These are phyloP conservation scores for Coronaproctus castanopsis DNA, from an alignment of 2,888 invertebrate genomes.

Conservation along the genomic window DNA sequence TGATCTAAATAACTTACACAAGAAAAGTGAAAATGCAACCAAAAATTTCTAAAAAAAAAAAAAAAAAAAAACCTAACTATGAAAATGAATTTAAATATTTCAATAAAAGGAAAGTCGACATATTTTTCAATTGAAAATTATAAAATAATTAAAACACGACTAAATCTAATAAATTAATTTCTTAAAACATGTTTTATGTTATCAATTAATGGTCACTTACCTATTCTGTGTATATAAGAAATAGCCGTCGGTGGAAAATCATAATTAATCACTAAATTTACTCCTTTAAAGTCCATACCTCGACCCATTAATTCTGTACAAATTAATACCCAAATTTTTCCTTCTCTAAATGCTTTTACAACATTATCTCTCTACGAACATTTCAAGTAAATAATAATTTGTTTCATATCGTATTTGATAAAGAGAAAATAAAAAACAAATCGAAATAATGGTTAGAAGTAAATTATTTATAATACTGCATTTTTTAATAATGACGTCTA, in stretches of 20 bases:
- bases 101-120: too few relatives aligned
- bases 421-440: conserved; percentile 4
- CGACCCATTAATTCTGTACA: conserved; percentile 94
- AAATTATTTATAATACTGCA: neutral
- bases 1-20: too few relatives aligned
- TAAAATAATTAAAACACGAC: too few relatives aligned
- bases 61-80: too few relatives aligned
- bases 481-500: conserved; percentile 1
- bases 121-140: too few relatives aligned
- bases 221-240: conserved; percentile 73
- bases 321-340: conserved; percentile 85
- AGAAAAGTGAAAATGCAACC: too few relatives aligned
- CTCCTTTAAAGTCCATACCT: conserved; percentile 90
- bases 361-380: conserved; percentile 64
- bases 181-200: too few relatives aligned
- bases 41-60: too few relatives aligned
- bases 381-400: conserved; percentile 8
- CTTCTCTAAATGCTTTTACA: conserved; percentile 72
- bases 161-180: too few relatives aligned
- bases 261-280: conserved; percentile 90
- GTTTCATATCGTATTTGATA: too few relatives aligned
- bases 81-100: too few relatives aligned
- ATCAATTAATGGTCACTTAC: too few relatives aligned
- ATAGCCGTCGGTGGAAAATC: conserved; percentile 84
- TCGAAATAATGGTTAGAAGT: neutral